Evolutionary conservation across 2,113 vertebrate genomes (phyloP).

Genomic region (Ursus arctos): DNA sequence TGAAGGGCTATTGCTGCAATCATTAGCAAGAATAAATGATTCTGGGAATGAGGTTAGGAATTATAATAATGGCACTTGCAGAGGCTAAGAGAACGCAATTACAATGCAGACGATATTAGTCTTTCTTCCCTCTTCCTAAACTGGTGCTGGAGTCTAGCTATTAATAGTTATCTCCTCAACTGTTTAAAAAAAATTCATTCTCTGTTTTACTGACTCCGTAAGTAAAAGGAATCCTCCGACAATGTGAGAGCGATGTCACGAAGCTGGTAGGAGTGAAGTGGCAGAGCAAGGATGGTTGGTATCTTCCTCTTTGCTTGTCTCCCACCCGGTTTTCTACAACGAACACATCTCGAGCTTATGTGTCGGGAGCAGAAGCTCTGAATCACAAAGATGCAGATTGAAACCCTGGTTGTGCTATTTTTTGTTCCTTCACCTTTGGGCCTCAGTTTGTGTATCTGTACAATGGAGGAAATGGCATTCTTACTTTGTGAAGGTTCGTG

Average conservation of each 20-base stretch:
- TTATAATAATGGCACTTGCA: not conserved
- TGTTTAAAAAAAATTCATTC: not conserved
- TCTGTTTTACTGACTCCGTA: not conserved
- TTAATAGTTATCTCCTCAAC: not conserved
- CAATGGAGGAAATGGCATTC: not conserved
- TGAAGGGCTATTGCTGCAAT: slow-evolving; percentile 27
- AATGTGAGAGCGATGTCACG: not conserved
- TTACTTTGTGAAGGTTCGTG: not conserved
- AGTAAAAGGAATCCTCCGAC: not conserved
- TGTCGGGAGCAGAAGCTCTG: not conserved
- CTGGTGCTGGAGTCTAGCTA: not conserved
- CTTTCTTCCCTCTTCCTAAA: not conserved
- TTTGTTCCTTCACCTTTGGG: not conserved
- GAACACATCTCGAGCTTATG: not conserved
- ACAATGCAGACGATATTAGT: not conserved
- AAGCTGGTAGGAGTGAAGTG: not conserved
- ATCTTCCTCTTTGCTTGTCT: not conserved
- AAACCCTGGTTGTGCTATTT: not conserved
- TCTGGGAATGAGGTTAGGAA: slow-evolving; percentile 17
- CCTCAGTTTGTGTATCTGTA: not conserved
- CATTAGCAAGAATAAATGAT: slow-evolving; percentile 65
- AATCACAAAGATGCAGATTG: not conserved
- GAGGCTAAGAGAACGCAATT: slow-evolving; percentile 38
- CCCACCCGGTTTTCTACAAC: not conserved
- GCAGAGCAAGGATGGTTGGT: not conserved